phyloP scores from a whole-genome alignment of 2,797 vertebrate genomes.

The Sebastolobus altivelis region DNA sequence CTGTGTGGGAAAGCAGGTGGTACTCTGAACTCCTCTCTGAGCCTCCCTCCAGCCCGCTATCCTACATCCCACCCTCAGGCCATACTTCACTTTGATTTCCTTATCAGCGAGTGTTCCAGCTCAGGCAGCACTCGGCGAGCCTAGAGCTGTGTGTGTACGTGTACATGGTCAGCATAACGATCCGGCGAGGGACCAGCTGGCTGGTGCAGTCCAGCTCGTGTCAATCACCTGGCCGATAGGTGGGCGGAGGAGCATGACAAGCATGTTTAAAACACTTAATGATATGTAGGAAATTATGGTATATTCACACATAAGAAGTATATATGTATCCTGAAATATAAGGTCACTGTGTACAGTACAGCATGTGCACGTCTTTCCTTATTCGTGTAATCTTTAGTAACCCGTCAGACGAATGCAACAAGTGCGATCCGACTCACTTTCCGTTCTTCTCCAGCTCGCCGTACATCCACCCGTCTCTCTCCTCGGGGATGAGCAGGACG shows the following conservation, averaged over 20 bases:
- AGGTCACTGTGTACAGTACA: neutral
- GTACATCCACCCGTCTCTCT: conserved; percentile 97
- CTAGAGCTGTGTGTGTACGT: conserved; percentile 29
- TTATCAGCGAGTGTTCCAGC: conserved; percentile 56
- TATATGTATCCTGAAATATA: neutral
- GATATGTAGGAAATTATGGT: neutral
- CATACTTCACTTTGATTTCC: conserved; percentile 67
- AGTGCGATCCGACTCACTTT: conserved; percentile 84
- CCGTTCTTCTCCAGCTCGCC: conserved; percentile 91
- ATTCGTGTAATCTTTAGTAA: neutral
- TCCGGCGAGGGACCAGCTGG: conserved; percentile 38
- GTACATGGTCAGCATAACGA: conserved; percentile 46
- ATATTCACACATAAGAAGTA: neutral
- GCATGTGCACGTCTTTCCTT: neutral
- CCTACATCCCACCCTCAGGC: conserved; percentile 59
- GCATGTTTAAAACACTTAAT: neutral
- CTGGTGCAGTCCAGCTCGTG: neutral
- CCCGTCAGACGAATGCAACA: neutral
- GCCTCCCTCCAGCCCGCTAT: conserved; percentile 33
- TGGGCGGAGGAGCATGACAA: neutral
- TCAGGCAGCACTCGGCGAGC: conserved; percentile 35
- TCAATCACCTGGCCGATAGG: conserved; percentile 13
- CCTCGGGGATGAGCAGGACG: conserved; percentile 92
- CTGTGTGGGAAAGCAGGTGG: conserved; percentile 59
- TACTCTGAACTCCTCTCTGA: conserved; percentile 47